phyloP scores from a whole-genome alignment of 2,888 invertebrate genomes.

The Andrena bucephala region DNA sequence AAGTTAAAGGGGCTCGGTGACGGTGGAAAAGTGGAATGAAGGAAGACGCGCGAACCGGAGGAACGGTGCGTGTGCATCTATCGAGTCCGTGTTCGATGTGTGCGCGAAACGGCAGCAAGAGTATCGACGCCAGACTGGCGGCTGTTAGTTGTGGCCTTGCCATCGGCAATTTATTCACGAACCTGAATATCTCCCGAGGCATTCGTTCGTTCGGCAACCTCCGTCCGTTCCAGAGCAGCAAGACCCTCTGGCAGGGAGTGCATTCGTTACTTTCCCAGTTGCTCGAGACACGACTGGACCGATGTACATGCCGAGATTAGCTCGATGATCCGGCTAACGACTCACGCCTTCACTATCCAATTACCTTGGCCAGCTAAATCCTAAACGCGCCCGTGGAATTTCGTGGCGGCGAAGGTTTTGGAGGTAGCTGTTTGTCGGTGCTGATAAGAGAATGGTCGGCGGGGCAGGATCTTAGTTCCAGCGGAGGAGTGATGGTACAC shows the following conservation, averaged over 20 bases:
- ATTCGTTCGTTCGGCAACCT: constrained; percentile 61
- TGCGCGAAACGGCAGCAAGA: constrained; percentile 65
- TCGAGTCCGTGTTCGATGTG: constrained; percentile 41
- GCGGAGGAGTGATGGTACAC: too few relatives aligned
- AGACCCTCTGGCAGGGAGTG: constrained; percentile 6
- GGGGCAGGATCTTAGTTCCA: not conserved
- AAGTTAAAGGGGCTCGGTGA: constrained; percentile 14
- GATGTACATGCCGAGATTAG: not conserved
- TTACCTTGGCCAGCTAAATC: not conserved
- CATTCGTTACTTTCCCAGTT: constrained; percentile 43
- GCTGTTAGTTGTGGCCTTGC: constrained; percentile 76
- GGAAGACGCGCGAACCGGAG: constrained; percentile 10
- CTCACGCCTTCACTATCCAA: not conserved
- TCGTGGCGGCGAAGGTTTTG: not conserved
- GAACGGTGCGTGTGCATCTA: constrained; percentile 38
- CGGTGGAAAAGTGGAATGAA: not conserved
- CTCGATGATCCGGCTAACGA: not conserved
- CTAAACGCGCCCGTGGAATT: not conserved
- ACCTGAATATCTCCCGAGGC: constrained; percentile 74
- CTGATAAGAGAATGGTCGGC: not conserved
- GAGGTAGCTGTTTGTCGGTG: not conserved
- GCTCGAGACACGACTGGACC: constrained; percentile 1
- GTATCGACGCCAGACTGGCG: constrained; percentile 80
- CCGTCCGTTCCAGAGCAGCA: constrained; percentile 50
- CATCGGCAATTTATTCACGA: constrained; percentile 78